A percentile compares a stretch with the other conserved stretches of the same genome.
Evolutionary conservation across 1,140 invertebrate genomes (phyloP).

Genomic region (Brachionus plicatilis): DNA sequence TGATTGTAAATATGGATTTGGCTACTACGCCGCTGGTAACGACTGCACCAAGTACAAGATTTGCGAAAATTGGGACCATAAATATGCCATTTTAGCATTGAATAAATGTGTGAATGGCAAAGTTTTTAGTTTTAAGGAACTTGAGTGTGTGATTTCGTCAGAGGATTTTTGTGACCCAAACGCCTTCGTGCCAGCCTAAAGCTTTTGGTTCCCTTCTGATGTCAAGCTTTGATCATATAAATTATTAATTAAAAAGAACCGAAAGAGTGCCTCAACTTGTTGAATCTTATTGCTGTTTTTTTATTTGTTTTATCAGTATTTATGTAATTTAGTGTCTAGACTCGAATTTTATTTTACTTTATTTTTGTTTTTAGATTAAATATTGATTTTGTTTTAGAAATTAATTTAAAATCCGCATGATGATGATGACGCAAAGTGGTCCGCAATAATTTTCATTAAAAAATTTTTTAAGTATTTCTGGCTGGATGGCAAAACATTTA

Average conservation of each 20-base stretch:
- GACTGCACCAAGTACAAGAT: constrained; percentile 5
- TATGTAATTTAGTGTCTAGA: neutral
- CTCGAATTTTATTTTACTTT: neutral
- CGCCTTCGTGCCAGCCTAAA: neutral
- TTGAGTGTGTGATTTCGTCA: neutral
- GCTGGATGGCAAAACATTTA: too few species aligned
- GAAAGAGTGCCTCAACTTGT: neutral
- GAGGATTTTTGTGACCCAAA: neutral
- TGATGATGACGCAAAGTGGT: neutral
- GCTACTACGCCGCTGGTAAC: neutral
- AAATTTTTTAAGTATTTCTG: too few species aligned
- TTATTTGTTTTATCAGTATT: neutral
- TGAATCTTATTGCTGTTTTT: neutral
- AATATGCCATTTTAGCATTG: constrained; percentile 1
- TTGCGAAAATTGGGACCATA: constrained; percentile 13
- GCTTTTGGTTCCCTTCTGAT: neutral
- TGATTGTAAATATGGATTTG: constrained; percentile 9
- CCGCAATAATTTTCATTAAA: too few species aligned
- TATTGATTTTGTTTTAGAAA: neutral
- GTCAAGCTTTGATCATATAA: neutral
- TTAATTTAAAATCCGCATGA: neutral
- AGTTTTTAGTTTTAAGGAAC: neutral
- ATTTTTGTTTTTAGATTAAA: neutral
- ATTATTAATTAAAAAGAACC: neutral
- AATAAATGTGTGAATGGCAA: constrained; percentile 31